Evolutionary conservation across 2,888 invertebrate species (phyloP).

Genomic region (Sminthurides aquaticus): DNA sequence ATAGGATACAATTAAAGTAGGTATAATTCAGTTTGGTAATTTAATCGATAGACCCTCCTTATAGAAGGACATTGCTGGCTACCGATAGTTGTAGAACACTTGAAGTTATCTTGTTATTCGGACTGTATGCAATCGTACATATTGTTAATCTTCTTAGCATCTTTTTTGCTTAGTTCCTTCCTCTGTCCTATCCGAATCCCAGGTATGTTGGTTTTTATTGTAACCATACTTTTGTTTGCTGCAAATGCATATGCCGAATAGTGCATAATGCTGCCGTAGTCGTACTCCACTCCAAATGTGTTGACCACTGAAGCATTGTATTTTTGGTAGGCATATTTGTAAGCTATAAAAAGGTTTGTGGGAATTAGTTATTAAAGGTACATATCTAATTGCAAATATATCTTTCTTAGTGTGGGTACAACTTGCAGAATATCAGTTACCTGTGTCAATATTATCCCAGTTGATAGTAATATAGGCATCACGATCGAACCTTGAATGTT

Average conservation of each 20-base stretch:
- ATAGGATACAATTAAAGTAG: too few species aligned
- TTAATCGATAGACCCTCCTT: too few species aligned
- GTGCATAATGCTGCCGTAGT: slow-evolving; percentile 50
- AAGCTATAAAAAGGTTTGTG: not conserved
- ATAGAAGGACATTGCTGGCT: too few species aligned
- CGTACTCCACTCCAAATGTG: slow-evolving; percentile 45
- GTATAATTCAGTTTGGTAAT: too few species aligned
- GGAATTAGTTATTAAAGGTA: not conserved
- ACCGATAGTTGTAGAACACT: not conserved
- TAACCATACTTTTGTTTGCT: slow-evolving; percentile 30
- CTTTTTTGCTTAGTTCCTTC: slow-evolving; percentile 16
- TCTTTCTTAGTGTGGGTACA: not conserved
- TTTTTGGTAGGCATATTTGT: slow-evolving; percentile 9
- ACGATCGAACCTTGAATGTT: slow-evolving; percentile 26
- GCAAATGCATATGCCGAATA: slow-evolving; percentile 50
- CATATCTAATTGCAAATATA: not conserved
- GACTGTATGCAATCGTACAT: slow-evolving; percentile 22
- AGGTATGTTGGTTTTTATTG: slow-evolving; percentile 10
- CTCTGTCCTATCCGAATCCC: slow-evolving; percentile 21
- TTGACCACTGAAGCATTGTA: not conserved
- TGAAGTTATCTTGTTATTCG: not conserved
- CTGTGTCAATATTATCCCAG: slow-evolving; percentile 23
- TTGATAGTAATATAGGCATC: slow-evolving; percentile 25
- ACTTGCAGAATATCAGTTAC: not conserved
- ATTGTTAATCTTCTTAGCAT: slow-evolving; percentile 21